Evolutionary conservation across 2,888 invertebrate species (phyloP).

Genomic region (Helicoverpa assulta): DNA sequence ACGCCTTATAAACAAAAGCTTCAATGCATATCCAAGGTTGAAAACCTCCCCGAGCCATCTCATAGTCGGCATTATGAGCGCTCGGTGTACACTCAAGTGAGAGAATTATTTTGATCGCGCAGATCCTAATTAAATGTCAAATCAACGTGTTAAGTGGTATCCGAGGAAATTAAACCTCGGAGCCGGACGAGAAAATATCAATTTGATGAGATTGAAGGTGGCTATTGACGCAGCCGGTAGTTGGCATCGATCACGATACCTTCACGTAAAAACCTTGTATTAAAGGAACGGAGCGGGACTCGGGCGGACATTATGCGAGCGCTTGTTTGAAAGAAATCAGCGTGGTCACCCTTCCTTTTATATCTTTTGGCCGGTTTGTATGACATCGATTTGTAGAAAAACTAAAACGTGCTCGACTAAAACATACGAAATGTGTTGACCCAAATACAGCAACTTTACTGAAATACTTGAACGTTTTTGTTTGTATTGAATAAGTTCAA

Average conservation of each 20-base stretch:
- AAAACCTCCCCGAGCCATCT: not conserved
- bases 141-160: slow-evolving; percentile 50
- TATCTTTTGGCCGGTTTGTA: not conserved
- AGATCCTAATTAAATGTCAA: slow-evolving; percentile 60
- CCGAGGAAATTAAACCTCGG: slow-evolving; percentile 44
- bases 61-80: slow-evolving; percentile 3
- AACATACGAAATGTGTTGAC: not conserved
- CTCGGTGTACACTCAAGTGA: slow-evolving; percentile 34
- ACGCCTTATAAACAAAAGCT: not conserved
- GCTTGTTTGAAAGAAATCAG: slow-evolving; percentile 38
- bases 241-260: slow-evolving; percentile 33
- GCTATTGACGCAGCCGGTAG: slow-evolving; percentile 25
- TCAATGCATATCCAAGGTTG: slow-evolving; percentile 3
- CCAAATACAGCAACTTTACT: not conserved
- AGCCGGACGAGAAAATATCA: slow-evolving; percentile 39
- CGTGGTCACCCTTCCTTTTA: slow-evolving; percentile 20
- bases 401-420: slow-evolving; percentile 7
- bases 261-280: slow-evolving; percentile 29
- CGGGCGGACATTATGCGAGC: slow-evolving; percentile 22
- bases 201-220: slow-evolving; percentile 35
- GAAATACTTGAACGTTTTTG: slow-evolving; percentile 4
- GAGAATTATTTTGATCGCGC: slow-evolving; percentile 52
- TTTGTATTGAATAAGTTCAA: slow-evolving; percentile 5
- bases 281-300: slow-evolving; percentile 18
- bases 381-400: slow-evolving; percentile 25